Conservation (phyloP, 2,888 invertebrate species). For the Dynastes hyllus region DNA sequence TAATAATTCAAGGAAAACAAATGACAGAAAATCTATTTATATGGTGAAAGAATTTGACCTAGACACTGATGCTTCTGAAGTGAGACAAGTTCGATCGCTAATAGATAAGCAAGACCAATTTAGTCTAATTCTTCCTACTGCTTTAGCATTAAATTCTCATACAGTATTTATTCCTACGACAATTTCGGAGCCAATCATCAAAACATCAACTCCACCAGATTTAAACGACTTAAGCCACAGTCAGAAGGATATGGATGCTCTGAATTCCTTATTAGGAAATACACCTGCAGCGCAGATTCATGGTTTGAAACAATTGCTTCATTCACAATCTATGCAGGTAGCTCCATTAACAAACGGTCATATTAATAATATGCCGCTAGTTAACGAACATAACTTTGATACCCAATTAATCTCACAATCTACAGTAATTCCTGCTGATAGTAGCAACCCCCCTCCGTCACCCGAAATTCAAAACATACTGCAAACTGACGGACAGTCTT, state of each 20-base stretch:
- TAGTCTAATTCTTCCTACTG: background rate
- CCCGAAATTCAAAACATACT: slow-evolving; percentile 28
- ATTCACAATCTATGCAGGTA: slow-evolving; percentile 49
- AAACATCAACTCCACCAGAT: background rate
- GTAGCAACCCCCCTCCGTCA: background rate
- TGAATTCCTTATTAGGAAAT: slow-evolving; percentile 72
- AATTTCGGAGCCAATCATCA: slow-evolving; percentile 37
- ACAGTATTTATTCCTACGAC: slow-evolving; percentile 58
- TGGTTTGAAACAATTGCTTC: slow-evolving; percentile 71
- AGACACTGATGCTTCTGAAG: slow-evolving; percentile 55
- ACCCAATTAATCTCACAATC: background rate
- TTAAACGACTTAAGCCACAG: background rate
- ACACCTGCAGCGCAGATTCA: slow-evolving; percentile 72
- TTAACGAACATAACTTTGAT: background rate
- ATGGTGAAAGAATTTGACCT: slow-evolving; percentile 51
- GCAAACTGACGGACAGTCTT: slow-evolving; percentile 28
- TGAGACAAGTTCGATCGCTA: slow-evolving; percentile 25
- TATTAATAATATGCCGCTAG: background rate
- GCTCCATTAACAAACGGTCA: slow-evolving; percentile 4
- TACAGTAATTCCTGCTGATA: background rate
- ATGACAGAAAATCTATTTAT: background rate
- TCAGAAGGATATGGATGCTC: slow-evolving; percentile 67
- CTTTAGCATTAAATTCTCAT: slow-evolving; percentile 40
- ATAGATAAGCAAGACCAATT: slow-evolving; percentile 18
- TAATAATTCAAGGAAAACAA: background rate